Evolutionary conservation across 2,797 vertebrate species (phyloP).

Genomic region (Etheostoma nigrum): DNA sequence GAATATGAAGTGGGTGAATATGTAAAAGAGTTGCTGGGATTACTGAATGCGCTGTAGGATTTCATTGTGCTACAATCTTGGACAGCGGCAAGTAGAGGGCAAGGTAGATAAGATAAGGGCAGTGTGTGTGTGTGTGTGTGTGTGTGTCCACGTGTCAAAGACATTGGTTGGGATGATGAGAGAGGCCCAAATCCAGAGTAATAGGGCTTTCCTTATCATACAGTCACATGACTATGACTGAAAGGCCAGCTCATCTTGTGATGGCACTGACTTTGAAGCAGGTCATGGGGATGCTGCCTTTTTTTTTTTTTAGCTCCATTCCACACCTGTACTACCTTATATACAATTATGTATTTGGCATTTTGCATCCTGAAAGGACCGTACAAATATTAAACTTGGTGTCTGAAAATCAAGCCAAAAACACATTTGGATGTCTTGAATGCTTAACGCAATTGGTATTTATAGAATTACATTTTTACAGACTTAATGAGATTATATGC

Average conservation of each 20-base stretch:
- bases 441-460: background rate
- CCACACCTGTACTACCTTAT: slow-evolving; percentile 13
- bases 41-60: slow-evolving; percentile 43
- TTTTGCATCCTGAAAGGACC: slow-evolving; percentile 9
- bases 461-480: background rate
- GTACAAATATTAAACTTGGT: background rate
- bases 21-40: slow-evolving; percentile 60
- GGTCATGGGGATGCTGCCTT: slow-evolving; percentile 16
- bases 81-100: slow-evolving; percentile 40
- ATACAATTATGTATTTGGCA: slow-evolving; percentile 18
- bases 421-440: no score
- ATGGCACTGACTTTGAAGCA: slow-evolving; percentile 42
- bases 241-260: slow-evolving; percentile 33
- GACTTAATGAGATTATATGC: background rate
- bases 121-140: background rate
- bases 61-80: slow-evolving; percentile 50
- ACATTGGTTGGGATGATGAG: slow-evolving; percentile 36
- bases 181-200: slow-evolving; percentile 43
- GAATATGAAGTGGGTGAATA: slow-evolving; percentile 59
- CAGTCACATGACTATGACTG: slow-evolving; percentile 46
- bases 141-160: slow-evolving; percentile 11
- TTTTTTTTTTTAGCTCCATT: slow-evolving; percentile 16
- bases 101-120: slow-evolving; percentile 56
- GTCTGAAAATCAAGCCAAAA: background rate
- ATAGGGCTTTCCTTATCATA: slow-evolving; percentile 48